Percentiles rank a stretch among this genome's conserved stretches.
Evolutionary conservation across 2,888 invertebrate species (phyloP).

Genomic region (Saturnia japonica): DNA sequence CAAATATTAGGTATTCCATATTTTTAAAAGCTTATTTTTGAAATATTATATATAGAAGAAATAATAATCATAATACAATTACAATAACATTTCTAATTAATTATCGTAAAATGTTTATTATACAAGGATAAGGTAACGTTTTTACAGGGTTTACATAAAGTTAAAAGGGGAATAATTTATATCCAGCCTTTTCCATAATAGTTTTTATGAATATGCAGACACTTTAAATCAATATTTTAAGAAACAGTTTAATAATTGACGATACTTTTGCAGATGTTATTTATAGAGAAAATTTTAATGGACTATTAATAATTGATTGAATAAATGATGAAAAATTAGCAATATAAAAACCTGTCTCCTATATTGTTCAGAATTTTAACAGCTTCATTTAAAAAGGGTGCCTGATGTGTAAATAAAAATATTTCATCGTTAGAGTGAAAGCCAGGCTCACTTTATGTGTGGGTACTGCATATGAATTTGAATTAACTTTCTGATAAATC

Average conservation of each 20-base stretch:
- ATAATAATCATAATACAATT: neutral
- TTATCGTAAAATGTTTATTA: neutral
- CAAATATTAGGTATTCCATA: neutral
- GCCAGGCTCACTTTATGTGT: constrained; percentile 14
- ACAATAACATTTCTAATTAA: neutral
- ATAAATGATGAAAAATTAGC: neutral
- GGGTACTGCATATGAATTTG: constrained; percentile 14
- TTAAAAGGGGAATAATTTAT: neutral
- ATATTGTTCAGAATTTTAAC: neutral
- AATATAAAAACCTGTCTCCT: neutral
- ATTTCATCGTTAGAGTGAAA: neutral
- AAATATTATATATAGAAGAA: neutral
- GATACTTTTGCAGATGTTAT: constrained; percentile 21
- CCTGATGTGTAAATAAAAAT: neutral
- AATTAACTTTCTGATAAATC: constrained; percentile 7
- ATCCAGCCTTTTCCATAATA: constrained; percentile 20
- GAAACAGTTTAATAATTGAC: constrained; percentile 31
- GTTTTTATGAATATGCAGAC: neutral
- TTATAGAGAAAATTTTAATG: too few species aligned
- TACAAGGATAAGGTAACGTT: neutral
- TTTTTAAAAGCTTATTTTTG: neutral
- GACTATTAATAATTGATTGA: too few species aligned
- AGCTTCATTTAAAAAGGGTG: neutral
- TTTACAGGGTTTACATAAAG: neutral
- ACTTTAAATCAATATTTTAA: neutral